Base-by-base conservation (phyloP, 2,888 invertebrate genomes). In the Eupelmus urozonus region DNA sequence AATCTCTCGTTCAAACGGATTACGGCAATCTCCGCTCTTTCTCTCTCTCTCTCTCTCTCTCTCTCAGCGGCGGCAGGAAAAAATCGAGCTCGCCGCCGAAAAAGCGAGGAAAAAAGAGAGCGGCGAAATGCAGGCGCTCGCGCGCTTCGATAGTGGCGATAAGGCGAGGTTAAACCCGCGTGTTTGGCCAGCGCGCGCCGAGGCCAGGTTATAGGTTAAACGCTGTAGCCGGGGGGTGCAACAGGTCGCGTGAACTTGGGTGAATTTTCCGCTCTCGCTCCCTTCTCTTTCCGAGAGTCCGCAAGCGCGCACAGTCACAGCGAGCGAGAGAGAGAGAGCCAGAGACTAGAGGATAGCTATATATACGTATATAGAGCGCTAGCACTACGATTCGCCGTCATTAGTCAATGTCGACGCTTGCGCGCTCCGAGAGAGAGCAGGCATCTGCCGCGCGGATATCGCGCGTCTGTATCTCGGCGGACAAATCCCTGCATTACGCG, bases 221-320 rank as follows among this genome's bases (percentile, higher is more conserved):
- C 88, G 63, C 40, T 42, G 55, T 55, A 88, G n/a, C n/a, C n/a
- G n/a, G 84, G 88, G 88, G 88, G 89, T 88, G 89, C 89, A 89
- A 89, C 89, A 89, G 89, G 89, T 89, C 89, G 88, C 88, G 89
- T 88, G 89, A 88, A 88, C 88, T 88, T 88, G 89, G 88, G 86
- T 87, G 88, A 89, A 89, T 89, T 89, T 89, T 89, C 89, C 88
- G 87, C 88, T 89, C 65, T 16, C 65, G 18, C 65, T 63, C 85
- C 80, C 72, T 76, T 70, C 76, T 73, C 72, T 81, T 78, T 78
- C 83, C n/a, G n/a, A n/a, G 34, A 34, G 34, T 34, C 34, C 34
- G 9, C 9, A 34, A 34, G 34, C 34, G n/a, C n/a, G n/a, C n/a
- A n/a, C n/a, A n/a, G n/a, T n/a, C n/a, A n/a, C n/a, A n/a, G n/a